Conservation (phyloP, 53 echinoderm and acorn worm genomes). For the Echinometra lucunter region DNA sequence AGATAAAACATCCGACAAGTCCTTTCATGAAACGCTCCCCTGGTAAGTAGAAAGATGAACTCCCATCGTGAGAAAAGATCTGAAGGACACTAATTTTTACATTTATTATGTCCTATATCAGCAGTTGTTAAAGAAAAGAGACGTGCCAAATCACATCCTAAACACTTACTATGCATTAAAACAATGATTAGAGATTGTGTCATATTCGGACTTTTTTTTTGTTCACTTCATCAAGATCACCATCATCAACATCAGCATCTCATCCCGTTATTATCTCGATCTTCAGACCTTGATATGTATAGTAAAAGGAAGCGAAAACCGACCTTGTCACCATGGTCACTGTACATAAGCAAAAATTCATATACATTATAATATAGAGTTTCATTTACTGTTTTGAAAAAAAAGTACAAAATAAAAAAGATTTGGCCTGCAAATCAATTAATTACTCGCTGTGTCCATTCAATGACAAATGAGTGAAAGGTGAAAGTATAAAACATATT, state of each 20-base stretch:
- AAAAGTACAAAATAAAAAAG: constrained; percentile 44
- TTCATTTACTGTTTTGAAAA: neutral
- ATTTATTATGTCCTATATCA: no score
- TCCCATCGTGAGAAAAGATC: no score
- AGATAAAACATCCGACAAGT: no score
- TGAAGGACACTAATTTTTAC: no score
- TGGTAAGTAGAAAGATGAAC: no score
- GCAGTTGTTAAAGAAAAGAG: no score
- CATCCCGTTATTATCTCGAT: neutral
- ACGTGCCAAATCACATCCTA: no score
- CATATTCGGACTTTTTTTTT: neutral
- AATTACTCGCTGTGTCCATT: neutral
- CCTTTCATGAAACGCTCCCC: no score
- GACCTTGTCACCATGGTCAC: neutral
- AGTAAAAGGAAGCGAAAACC: neutral
- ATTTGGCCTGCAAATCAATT: constrained; percentile 39
- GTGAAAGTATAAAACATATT: neutral
- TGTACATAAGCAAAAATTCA: neutral
- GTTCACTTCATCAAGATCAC: neutral
- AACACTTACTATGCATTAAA: no score
- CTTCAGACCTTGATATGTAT: neutral
- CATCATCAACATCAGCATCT: neutral
- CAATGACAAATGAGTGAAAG: neutral
- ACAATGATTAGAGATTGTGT: neutral
- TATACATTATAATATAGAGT: neutral